Evolutionary conservation across 1,140 invertebrate species (phyloP).

Genomic region (Drosophila pectinifera): DNA sequence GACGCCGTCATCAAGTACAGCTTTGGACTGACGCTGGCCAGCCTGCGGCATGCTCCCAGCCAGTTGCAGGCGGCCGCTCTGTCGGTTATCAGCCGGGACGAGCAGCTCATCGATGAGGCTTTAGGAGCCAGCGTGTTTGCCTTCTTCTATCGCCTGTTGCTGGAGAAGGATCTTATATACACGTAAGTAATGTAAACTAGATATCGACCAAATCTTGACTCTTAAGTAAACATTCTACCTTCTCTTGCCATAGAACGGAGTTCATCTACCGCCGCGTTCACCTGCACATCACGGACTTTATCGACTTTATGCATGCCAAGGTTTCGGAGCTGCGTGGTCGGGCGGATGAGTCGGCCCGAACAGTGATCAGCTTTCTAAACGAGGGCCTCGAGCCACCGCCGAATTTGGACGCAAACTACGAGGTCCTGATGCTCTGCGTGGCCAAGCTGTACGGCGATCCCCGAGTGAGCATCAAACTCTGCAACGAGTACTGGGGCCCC

Average conservation of each 20-base stretch:
- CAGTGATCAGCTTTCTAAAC: constrained; percentile 91
- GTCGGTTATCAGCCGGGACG: constrained; percentile 89
- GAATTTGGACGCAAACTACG: constrained; percentile 92
- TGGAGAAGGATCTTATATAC: constrained; percentile 90
- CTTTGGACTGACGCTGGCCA: constrained; percentile 92
- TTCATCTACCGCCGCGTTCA: constrained; percentile 95
- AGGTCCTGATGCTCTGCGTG: constrained; percentile 92
- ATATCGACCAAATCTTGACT: too few relatives aligned
- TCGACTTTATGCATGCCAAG: constrained; percentile 96
- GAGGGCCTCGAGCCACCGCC: constrained; percentile 93
- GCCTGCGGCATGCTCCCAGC: constrained; percentile 86
- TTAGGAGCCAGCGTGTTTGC: constrained; percentile 93
- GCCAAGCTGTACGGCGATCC: constrained; percentile 92
- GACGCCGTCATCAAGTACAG: constrained; percentile 91
- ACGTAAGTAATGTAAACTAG: constrained; percentile 86
- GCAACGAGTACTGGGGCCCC: constrained; percentile 93
- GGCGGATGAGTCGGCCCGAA: constrained; percentile 95
- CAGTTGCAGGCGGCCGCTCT: constrained; percentile 58
- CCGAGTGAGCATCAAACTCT: constrained; percentile 89
- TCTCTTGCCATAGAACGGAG: constrained; percentile 54
- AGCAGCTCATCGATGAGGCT: constrained; percentile 90
- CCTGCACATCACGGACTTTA: constrained; percentile 95
- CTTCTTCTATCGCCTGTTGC: constrained; percentile 90
- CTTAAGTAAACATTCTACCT: too few relatives aligned
- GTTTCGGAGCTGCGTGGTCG: constrained; percentile 90